Evolutionary conservation across 2,113 vertebrate species (phyloP).

Genomic region (Microtus ochrogaster): DNA sequence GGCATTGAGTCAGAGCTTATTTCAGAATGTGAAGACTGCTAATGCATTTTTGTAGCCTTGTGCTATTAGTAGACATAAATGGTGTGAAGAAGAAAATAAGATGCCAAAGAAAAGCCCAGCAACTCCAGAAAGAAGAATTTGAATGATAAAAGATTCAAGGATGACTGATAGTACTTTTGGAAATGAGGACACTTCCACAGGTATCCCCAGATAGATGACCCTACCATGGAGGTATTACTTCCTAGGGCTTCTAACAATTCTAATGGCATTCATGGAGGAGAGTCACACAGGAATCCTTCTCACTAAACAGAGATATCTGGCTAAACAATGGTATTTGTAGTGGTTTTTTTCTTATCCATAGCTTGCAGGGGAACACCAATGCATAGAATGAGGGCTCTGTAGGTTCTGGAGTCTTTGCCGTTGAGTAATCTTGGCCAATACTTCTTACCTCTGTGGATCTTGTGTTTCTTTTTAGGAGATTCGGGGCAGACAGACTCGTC

Average conservation of each 20-base stretch:
- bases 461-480: background rate
- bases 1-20: background rate
- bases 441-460: background rate
- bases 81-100: background rate
- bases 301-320: too few relatives aligned
- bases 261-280: background rate
- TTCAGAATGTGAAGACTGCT: background rate
- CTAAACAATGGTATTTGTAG: background rate
- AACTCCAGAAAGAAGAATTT: background rate
- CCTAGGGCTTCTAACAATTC: background rate
- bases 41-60: slow-evolving; percentile 13
- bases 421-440: background rate
- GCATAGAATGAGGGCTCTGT: fast-evolving
- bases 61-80: slow-evolving; percentile 2
- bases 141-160: background rate
- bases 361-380: too few relatives aligned
- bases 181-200: background rate
- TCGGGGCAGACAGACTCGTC: background rate
- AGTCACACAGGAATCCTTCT: background rate
- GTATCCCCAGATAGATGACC: background rate
- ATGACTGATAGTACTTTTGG: too few relatives aligned
- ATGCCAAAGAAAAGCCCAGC: background rate
- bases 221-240: background rate
- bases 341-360: background rate
- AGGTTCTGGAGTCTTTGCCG: background rate